Evolutionary conservation across 2,113 vertebrate genomes (phyloP), one percentile per base, ranked within the genome.

Genomic region (Hirundichthys speculiger): DNA sequence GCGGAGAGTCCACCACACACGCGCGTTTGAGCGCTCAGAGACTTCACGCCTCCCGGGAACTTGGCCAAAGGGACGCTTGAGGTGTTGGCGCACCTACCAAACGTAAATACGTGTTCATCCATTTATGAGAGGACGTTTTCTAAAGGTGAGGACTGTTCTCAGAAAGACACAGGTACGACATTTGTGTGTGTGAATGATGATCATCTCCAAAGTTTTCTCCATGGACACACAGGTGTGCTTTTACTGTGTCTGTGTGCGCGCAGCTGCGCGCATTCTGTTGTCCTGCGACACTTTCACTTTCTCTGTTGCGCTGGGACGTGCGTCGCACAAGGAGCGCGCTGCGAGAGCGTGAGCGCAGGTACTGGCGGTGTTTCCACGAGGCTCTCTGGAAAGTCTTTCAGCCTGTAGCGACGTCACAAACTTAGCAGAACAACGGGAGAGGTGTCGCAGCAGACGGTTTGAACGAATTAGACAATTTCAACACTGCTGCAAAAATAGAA

Each of bases 281-380:
- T 30, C 52, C 56, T 11, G 60, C n/a, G 7, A 12, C 50, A 63
- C 82, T 87, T 87, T 87, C 79, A 75, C 71, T 85, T 87, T 68
- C 54, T 24, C 51, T 34, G 30, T 5, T 10, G 9, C 9, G 30
- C 30, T 34, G 4, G 30, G 3, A 34, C 4, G 30, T 10, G 30
- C 6, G 11, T 7, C 11, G 30, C 6, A 9, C 11, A 3, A 62
- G 57, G 61, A 49, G 77, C 15, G 3, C 4, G 15, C 16, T 3
- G 24, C 22, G 39, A n/a, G 13, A 8, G 12, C 39, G 41, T 52
- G 11, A 25, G 24, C 16, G 5, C 25, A 19, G 24, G 14, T 19
- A 22, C 38, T 62, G 46, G 39, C 16, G 49, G 27, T 21, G 39
- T 25, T 41, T 40, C 46, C 46, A 27, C 25, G 30, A 42, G 47